A percentile compares a stretch with the other conserved stretches of the same genome.
phyloP scores from a whole-genome alignment of 2,888 invertebrate genomes.

The Drosophila aldrichi region DNA sequence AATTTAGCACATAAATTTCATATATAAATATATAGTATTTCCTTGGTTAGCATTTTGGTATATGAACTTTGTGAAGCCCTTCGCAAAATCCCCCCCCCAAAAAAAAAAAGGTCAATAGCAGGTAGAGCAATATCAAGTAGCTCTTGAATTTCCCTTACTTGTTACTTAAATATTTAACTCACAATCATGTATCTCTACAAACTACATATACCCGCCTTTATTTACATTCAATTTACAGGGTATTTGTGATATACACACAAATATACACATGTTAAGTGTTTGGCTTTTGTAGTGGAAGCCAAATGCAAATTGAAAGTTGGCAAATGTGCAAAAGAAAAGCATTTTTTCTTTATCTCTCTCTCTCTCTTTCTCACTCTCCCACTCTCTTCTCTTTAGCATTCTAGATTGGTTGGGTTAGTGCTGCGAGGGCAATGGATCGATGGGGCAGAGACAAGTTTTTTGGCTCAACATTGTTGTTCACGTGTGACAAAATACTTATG shows the following conservation, averaged over 20 bases:
- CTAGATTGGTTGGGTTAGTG: slow-evolving; percentile 8
- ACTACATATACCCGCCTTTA: slow-evolving; percentile 11
- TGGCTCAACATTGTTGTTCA: not conserved
- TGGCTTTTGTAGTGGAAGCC: slow-evolving; percentile 42
- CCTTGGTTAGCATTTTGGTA: not conserved
- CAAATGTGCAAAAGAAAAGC: slow-evolving; percentile 64
- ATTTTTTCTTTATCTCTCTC: not conserved
- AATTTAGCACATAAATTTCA: not conserved
- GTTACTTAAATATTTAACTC: not conserved
- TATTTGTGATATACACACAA: slow-evolving; percentile 19
- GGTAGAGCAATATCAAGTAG: too few relatives aligned
- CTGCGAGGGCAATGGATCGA: slow-evolving; percentile 30
- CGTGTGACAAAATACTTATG: slow-evolving; percentile 47
- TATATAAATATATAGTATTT: not conserved
- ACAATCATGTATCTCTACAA: not conserved
- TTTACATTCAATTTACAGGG: slow-evolving; percentile 10
- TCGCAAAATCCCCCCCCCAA: not conserved
- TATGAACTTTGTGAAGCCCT: slow-evolving; percentile 2
- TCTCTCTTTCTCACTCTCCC: not conserved
- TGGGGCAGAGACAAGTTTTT: slow-evolving; percentile 18
- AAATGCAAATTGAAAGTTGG: slow-evolving; percentile 78
- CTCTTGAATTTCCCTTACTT: too few relatives aligned
- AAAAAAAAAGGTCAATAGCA: not conserved
- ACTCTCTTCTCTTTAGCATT: not conserved
- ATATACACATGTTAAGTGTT: slow-evolving; percentile 38